Base-by-base conservation (phyloP, 2,888 invertebrate species). In the Heliconius ethilla region DNA sequence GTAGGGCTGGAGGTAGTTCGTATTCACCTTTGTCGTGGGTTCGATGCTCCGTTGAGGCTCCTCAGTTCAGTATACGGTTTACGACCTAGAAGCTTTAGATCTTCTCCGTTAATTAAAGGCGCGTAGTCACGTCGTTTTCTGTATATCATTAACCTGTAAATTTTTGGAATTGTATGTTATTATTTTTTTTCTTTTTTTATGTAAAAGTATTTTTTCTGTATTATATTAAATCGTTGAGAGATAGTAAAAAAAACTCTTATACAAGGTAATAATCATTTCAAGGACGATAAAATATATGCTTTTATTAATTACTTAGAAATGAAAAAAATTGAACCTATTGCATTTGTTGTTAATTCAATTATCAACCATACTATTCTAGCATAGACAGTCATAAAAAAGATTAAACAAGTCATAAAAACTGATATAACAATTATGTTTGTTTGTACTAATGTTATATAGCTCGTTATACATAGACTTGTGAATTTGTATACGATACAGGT, bases 71-170 rank as follows among this genome's bases (percentile, higher is more conserved):
- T 94, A 84, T 91, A 94, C 0, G 93, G 89, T 75, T 86, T 89
- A 67, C 88, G 83, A 0, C 90, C 87, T 0, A 94, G 84, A 0
- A 94, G 85, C 73, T 89, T 92, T 55, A 89, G 84, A 72, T 91
- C 91, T 67, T 94, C 94, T 0, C 89, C 89, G 6, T 85, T 83
- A 0, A 81, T 79, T 2, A 91, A 79, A n/a, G 86, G 82, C 0
- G 87, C 83, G 82, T 89, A 90, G 9, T 89, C 90, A 72, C 86
- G 87, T 4, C 95, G 89, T 81, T 90, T 94, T 81, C 89, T 90
- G 86, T 95, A 95, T 79, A 95, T 89, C 86, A 95, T 83, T 33
- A 95, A 81, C 25, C 95, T 95, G 94, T 22, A 92, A 92, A 11
- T 40, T 40, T n/a, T 7, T 15, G 37, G 37, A 33, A 40, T 51